Evolutionary conservation across 2,888 invertebrate genomes (phyloP), one percentile per base, ranked within the genome.

Genomic region (Melanargia galathea): DNA sequence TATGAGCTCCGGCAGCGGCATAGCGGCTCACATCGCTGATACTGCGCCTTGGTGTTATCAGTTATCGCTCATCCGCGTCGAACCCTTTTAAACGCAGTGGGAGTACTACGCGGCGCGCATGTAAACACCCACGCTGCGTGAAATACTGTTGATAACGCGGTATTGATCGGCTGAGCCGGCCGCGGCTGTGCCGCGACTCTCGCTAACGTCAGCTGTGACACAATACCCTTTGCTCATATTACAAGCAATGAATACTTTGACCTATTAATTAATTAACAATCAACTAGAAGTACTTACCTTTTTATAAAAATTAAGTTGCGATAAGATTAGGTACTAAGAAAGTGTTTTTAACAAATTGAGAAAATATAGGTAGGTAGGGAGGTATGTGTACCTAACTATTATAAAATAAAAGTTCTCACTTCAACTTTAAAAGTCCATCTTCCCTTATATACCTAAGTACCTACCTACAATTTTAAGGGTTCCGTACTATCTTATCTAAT

Each of bases 1-100:
- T 35, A 96, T 90, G 67, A 96, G 94, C 78, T 94, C 95, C 57
- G 94, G 94, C 70, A 96, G 92, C 73, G 96, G 96, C 96, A 96
- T 96, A 73, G 75, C 87, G 55, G 64, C 61, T 90, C 79, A 88
- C 90, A 90, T 90, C 80, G 82, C 86, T 77, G 24, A 35, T 63
- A 60, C 58, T 62, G 49, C 62, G 63, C 69, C 63, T 66, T 61
- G 46, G 60, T 61, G 75, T 81, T 83, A 81, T 82, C 81, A 80
- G 75, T 81, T 83, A 81, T 82, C 81, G 80, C 78, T 38, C 20
- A 33, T 4, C 75, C 79, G 80, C 82, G 83, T 79, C 85, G 74
- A 78, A 79, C 81, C 84, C 84, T 81, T 82, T 79, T 77, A 79
- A 81, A 76, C 83, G 80, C 82, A 72, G 77, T 78, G 77, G 77